A percentile compares a stretch with the other conserved stretches of the same genome.
Conservation (phyloP, 2,888 invertebrate species). For the Caenorhabditis doughertyi region DNA sequence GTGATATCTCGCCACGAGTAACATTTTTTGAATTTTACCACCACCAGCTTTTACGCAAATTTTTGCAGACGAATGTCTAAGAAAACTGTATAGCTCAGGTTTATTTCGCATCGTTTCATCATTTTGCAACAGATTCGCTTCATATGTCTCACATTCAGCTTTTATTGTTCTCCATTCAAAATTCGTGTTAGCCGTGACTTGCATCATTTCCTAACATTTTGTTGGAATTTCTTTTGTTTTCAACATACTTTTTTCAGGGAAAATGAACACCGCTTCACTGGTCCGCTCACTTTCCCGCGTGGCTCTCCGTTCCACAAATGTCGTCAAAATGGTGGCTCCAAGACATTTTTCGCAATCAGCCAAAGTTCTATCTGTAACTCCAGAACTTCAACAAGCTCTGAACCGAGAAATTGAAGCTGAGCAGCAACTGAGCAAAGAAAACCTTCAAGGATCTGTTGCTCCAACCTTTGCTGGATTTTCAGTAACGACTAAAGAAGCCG, state of each 20-base stretch:
- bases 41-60: neutral
- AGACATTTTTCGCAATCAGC: conserved; percentile 48
- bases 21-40: conserved; percentile 48
- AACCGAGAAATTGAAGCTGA: conserved; percentile 95
- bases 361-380: conserved; percentile 69
- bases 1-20: conserved; percentile 59
- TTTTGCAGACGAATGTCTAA: no score
- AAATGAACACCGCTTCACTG: conserved; percentile 57
- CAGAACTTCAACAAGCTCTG: conserved; percentile 90
- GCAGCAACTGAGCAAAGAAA: conserved; percentile 84
- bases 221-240: neutral
- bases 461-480: conserved; percentile 90
- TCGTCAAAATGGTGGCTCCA: conserved; percentile 29
- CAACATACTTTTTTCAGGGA: conserved; percentile 26
- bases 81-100: no score
- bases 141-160: no score
- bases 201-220: conserved; percentile 18
- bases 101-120: no score
- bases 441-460: conserved; percentile 83
- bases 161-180: neutral
- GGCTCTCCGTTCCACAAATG: conserved; percentile 55
- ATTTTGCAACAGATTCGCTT: no score
- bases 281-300: conserved; percentile 54
- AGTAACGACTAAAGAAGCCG: conserved; percentile 89
- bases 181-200: no score